These are phyloP conservation scores for Aporrectodea caliginosa DNA, from an alignment of 1,140 invertebrate species.

Conservation along the genomic window DNA sequence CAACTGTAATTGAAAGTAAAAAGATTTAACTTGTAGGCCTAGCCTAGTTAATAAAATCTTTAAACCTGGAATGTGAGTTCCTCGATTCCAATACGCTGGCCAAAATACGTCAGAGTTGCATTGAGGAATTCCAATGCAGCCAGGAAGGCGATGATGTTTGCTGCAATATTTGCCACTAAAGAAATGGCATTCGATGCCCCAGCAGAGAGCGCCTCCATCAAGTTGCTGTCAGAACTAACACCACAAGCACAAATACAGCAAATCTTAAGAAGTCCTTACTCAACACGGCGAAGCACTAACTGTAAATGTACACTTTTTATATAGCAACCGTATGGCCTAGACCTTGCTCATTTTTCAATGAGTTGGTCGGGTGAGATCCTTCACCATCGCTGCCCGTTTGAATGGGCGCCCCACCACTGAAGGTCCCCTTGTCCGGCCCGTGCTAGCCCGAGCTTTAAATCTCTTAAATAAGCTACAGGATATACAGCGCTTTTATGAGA, in stretches of 20 bases:
- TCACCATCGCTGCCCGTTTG: too few species aligned
- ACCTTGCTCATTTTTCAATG: too few species aligned
- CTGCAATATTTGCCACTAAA: constrained; percentile 39
- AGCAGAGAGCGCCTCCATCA: constrained; percentile 37
- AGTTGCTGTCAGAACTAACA: constrained; percentile 31
- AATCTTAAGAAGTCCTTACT: background rate
- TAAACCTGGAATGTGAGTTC: constrained; percentile 47
- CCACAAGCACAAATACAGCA: background rate
- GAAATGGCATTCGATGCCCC: constrained; percentile 35
- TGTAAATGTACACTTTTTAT: background rate
- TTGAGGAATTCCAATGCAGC: constrained; percentile 39
- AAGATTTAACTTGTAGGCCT: constrained; percentile 1
- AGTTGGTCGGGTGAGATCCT: too few species aligned
- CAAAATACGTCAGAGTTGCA: constrained; percentile 37
- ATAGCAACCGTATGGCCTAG: background rate
- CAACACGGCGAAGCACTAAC: background rate
- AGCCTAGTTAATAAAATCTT: background rate
- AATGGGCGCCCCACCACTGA: too few species aligned
- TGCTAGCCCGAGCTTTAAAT: too few species aligned
- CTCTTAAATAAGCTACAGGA: too few species aligned
- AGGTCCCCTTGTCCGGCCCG: too few species aligned
- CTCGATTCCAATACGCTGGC: constrained; percentile 27
- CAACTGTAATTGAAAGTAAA: too few species aligned
- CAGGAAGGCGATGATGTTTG: constrained; percentile 40
- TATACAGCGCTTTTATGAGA: too few species aligned